A percentile compares a stretch with the other conserved stretches of the same genome.
These are phyloP conservation scores for Haliclona indistincta DNA, from an alignment of 37 sponge, comb jelly and placozoan species.

Conservation along the genomic window DNA sequence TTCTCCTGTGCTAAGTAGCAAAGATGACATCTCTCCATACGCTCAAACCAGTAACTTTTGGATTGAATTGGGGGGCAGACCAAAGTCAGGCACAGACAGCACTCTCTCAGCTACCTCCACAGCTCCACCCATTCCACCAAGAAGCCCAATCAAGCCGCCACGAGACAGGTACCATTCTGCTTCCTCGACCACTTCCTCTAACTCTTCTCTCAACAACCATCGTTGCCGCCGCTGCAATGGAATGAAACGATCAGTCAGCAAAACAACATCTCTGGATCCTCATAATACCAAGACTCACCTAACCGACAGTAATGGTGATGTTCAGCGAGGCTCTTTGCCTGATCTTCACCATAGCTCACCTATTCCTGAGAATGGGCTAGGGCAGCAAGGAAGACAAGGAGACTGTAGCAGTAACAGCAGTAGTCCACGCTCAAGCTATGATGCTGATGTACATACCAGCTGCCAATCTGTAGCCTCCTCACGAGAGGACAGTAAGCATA, in stretches of 20 bases:
- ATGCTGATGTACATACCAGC: not conserved
- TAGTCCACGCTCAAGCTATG: not conserved
- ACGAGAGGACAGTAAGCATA: not conserved
- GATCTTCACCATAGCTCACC: slow-evolving; percentile 23
- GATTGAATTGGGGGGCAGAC: not conserved
- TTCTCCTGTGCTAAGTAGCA: not conserved
- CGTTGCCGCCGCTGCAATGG: slow-evolving; percentile 35
- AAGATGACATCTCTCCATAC: not conserved
- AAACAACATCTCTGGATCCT: slow-evolving; percentile 37
- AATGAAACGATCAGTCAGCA: slow-evolving; percentile 11
- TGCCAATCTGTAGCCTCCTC: not conserved
- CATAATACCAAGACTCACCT: not conserved
- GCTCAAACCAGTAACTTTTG: not conserved
- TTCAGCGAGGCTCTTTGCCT: slow-evolving; percentile 34
- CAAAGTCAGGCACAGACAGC: not conserved
- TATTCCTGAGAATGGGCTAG: slow-evolving; percentile 18
- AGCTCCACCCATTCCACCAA: slow-evolving; percentile 40
- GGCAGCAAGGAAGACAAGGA: not conserved
- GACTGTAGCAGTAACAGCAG: slow-evolving; percentile 1
- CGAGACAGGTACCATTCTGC: slow-evolving; percentile 4
- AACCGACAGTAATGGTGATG: slow-evolving; percentile 13
- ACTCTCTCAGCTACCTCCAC: not conserved
- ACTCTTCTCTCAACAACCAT: not conserved
- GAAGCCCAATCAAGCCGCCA: slow-evolving; percentile 37
- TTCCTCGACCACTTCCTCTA: slow-evolving; percentile 20